Base-by-base conservation (phyloP, 2,113 vertebrate species). In the Circaetus cinerascens region DNA sequence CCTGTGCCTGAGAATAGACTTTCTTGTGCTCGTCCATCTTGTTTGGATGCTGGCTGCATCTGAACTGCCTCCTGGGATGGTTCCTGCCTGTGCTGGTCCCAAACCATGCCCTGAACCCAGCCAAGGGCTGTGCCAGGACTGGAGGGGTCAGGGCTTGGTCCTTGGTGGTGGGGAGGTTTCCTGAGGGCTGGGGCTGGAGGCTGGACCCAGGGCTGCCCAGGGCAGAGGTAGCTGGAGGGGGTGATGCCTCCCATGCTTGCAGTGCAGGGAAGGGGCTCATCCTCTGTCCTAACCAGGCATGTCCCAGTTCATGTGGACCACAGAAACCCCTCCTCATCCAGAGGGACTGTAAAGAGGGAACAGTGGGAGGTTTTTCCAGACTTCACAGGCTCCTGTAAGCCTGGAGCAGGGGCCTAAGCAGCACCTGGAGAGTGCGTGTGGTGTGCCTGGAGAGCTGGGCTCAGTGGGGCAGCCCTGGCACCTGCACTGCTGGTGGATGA, bases 111-210 rank as follows among this genome's bases (percentile, higher is more conserved):
- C 46, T 46, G 50, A 81, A 11, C 27, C n/a, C 30, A 48, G 30
- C 25, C 0, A 1, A 56, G 16, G n/a, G n/a, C 66, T 48, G 26
- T 62, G 67, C n/a, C 5, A 2, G 63, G 29, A 38, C 13, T 41
- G 32, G 25, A 43, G 27, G 13, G 21, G 4, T 45, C n/a, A 75
- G 48, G 23, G 18, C 34, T 69, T 36, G n/a, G 18, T 60, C 23
- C 50, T 23, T 21, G 0, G 26, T 23, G 4, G 30, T 56, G 20
- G 6, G 5, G 8, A 26, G 19, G 19, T 0, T 14, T 38, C 27
- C 56, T 50, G 40, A 38, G 34, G 41, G n/a, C 48, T 41, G 57
- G 59, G 57, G 36, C 51, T 51, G 60, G 87, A 17, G 26, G 10
- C 14, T 0, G 4, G 60, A 12, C 21, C 15, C 48, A 19, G 48